Evolutionary conservation across 2,797 vertebrate species (phyloP).

Genomic region (Spea hammondii): DNA sequence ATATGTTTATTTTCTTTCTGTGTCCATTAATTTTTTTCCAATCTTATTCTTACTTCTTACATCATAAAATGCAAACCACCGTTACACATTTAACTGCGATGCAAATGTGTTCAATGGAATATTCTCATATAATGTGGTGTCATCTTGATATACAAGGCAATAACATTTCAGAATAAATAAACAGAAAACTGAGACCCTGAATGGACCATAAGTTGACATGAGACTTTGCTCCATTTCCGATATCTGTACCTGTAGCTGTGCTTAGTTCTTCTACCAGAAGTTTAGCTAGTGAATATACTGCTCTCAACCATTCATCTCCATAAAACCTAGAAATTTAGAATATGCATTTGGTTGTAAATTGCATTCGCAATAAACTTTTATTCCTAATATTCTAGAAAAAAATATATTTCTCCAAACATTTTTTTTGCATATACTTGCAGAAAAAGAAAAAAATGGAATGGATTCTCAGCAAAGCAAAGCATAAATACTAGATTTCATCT

Average conservation of each 20-base stretch:
- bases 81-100: constrained; percentile 45
- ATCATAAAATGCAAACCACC: constrained; percentile 26
- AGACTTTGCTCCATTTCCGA: constrained; percentile 32
- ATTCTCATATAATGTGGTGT: constrained; percentile 46
- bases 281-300: constrained; percentile 46
- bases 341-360: constrained; percentile 54
- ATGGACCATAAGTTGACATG: constrained; percentile 46
- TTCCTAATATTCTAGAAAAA: constrained; percentile 50
- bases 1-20: too few relatives aligned
- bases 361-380: constrained; percentile 53
- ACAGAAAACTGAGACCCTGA: constrained; percentile 30
- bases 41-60: too few relatives aligned
- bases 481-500: constrained; percentile 41
- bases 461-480: constrained; percentile 40
- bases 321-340: constrained; percentile 50
- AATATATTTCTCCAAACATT: constrained; percentile 49
- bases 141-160: constrained; percentile 51
- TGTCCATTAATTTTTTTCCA: too few relatives aligned
- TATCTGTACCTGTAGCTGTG: constrained; percentile 35
- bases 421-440: constrained; percentile 51
- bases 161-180: constrained; percentile 48
- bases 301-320: constrained; percentile 48
- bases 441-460: constrained; percentile 48
- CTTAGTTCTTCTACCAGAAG: constrained; percentile 21
- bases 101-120: constrained; percentile 44